Conservation (phyloP, 1,140 invertebrate genomes). For the honey bee (Apis mellifera) region DNA sequence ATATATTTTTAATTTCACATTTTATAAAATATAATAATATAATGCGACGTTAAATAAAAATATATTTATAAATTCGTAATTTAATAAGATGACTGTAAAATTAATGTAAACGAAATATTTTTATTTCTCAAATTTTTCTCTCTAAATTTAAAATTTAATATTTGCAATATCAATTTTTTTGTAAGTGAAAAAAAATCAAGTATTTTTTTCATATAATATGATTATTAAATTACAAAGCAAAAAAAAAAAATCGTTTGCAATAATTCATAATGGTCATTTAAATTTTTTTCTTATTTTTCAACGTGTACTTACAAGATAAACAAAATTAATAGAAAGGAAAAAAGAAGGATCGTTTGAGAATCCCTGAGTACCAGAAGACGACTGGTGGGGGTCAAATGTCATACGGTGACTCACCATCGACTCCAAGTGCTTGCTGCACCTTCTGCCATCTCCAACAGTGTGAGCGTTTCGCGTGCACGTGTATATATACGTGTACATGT, state of each 20-base stretch:
- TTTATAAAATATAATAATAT: no score
- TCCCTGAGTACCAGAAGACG: slow-evolving; percentile 61
- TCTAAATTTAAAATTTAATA: no score
- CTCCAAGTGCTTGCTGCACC: slow-evolving; percentile 52
- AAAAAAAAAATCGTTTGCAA: no score
- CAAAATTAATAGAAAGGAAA: background rate
- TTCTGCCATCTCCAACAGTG: slow-evolving; percentile 13
- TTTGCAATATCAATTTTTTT: background rate
- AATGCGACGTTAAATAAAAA: no score
- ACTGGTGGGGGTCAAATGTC: slow-evolving; percentile 74
- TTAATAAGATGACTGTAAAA: no score
- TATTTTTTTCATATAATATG: no score
- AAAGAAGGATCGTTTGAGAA: slow-evolving; percentile 55
- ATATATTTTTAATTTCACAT: no score
- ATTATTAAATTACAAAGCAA: no score
- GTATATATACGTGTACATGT: slow-evolving; percentile 5
- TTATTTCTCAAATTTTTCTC: no score
- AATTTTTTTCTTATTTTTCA: background rate
- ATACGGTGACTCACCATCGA: slow-evolving; percentile 70
- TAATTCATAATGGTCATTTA: no score
- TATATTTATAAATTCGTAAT: no score
- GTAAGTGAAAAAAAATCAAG: background rate
- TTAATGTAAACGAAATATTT: no score
- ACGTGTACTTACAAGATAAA: background rate
- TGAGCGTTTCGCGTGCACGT: background rate